A percentile compares a stretch with the other conserved stretches of the same genome.
Evolutionary conservation across 2,888 invertebrate genomes (phyloP).

Genomic region (Phalera bucephala): DNA sequence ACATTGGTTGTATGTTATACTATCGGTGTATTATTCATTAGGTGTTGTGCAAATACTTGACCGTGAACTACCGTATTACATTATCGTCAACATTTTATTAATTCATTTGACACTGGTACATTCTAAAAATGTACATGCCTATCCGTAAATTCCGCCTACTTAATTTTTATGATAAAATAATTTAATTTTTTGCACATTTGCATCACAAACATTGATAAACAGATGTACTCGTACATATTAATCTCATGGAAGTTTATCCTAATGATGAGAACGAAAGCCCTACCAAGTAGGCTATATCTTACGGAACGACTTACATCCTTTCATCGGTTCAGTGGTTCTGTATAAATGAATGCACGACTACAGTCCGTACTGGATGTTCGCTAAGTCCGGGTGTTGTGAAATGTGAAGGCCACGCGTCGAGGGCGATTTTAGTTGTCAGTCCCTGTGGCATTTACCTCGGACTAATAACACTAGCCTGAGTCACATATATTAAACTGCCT

Average conservation of each 20-base stretch:
- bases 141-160: constrained; percentile 40
- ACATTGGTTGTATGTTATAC: constrained; percentile 4
- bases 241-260: no score
- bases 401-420: constrained; percentile 77
- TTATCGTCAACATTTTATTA: constrained; percentile 36
- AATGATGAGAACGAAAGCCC: no score
- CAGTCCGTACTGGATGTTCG: constrained; percentile 63
- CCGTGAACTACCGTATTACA: constrained; percentile 38
- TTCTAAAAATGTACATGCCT: constrained; percentile 26
- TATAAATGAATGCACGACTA: constrained; percentile 46
- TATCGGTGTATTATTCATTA: constrained; percentile 28
- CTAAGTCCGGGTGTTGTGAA: constrained; percentile 80
- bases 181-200: no score
- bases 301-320: constrained; percentile 22
- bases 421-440: constrained; percentile 67
- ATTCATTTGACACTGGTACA: constrained; percentile 37
- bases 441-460: constrained; percentile 74
- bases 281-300: not conserved
- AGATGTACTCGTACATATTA: no score
- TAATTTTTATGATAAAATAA: constrained; percentile 3
- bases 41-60: constrained; percentile 39
- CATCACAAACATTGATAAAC: no score
- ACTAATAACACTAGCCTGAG: constrained; percentile 28
- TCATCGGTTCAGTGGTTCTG: constrained; percentile 35
- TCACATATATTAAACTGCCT: constrained; percentile 9